Conservation (phyloP, 30 jellyfish, hydroid and myxozoan genomes). For the Chironex yamaguchii region DNA sequence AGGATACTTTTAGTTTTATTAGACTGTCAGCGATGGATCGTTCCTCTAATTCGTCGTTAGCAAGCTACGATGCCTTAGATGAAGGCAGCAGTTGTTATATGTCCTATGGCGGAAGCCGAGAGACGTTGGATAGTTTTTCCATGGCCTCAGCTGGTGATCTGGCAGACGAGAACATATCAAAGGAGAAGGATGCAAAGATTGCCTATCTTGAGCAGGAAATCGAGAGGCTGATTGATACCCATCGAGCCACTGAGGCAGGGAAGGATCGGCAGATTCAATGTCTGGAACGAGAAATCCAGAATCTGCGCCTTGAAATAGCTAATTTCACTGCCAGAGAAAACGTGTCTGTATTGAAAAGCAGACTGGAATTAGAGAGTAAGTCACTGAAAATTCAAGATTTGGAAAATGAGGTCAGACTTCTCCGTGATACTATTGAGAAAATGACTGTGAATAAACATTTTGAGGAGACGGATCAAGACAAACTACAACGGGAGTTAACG, state of each 20-base stretch:
- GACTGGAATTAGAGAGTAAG: slow-evolving; percentile 89
- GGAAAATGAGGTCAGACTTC: slow-evolving; percentile 72
- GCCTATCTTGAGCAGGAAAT: slow-evolving; percentile 73
- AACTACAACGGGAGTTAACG: slow-evolving; percentile 65
- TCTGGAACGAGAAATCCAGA: slow-evolving; percentile 77
- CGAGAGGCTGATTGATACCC: slow-evolving; percentile 69
- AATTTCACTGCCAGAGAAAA: slow-evolving; percentile 90
- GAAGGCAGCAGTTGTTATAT: slow-evolving; percentile 38
- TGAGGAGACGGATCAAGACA: slow-evolving; percentile 61
- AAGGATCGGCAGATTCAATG: slow-evolving; percentile 81
- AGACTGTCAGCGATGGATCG: slow-evolving; percentile 66
- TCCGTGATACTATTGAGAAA: slow-evolving; percentile 55
- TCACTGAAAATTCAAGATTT: slow-evolving; percentile 72
- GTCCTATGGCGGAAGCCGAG: slow-evolving; percentile 74
- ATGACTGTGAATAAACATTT: slow-evolving; percentile 41
- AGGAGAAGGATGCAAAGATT: slow-evolving; percentile 50
- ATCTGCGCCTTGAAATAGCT: slow-evolving; percentile 76
- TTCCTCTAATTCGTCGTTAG: slow-evolving; percentile 88
- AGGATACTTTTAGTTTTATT: slow-evolving; percentile 28
- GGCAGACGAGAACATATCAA: slow-evolving; percentile 13
- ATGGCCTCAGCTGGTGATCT: slow-evolving; percentile 27
- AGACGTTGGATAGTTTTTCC: slow-evolving; percentile 57
- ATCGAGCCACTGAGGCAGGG: slow-evolving; percentile 70
- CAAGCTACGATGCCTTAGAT: slow-evolving; percentile 78
- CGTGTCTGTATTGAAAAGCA: slow-evolving; percentile 72